Base-by-base conservation (phyloP, 2,888 invertebrate species). In the Tubulanus polymorphus region DNA sequence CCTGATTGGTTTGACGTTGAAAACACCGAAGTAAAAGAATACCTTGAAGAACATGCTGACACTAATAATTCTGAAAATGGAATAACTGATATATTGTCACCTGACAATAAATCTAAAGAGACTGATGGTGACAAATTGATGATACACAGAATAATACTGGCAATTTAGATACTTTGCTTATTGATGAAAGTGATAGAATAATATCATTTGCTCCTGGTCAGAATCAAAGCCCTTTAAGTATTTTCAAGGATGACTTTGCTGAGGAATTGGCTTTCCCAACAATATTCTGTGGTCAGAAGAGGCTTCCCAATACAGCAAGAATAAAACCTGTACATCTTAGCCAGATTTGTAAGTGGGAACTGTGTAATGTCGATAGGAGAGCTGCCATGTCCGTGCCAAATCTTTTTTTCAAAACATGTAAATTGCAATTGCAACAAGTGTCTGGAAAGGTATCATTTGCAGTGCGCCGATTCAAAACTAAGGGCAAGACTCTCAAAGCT, bases 401-500 rank as follows among this genome's bases (percentile, higher is more conserved):
- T 37, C 48, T 62, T 3, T 59, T 62, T 18, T 60, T 51, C 46
- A 59, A 62, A 48, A 6, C 59, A 30, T 59, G 55, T 27, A 49
- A 55, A 20, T 30, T 62, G 30, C 62, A 60, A 37, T 52, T 62
- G 15, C 59, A 62, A 47, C 59, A 61, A 35, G 53, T 61, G 6
- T 37, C 29, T 27, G 62, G 57, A 29, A 55, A 54, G 51, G 51
- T 60, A 1, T 23, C 35, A 6, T 25, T 57, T 10, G 57, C 57
- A 32, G 41, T 60, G 45, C 47, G 60, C 18, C 59, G 57, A 48
- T 57, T 55, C 25, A 60, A 55, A 20, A 56, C 59, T 2, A 48
- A 48, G 12, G 55, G 57, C 23, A 62, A 64, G 41, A 62, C 55
- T 15, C 63, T 60, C 53, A 64, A 66, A 48, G 57, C 67, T 35